Base-by-base conservation (phyloP, 2,113 vertebrate species). In the Falcunculus frontatus region DNA sequence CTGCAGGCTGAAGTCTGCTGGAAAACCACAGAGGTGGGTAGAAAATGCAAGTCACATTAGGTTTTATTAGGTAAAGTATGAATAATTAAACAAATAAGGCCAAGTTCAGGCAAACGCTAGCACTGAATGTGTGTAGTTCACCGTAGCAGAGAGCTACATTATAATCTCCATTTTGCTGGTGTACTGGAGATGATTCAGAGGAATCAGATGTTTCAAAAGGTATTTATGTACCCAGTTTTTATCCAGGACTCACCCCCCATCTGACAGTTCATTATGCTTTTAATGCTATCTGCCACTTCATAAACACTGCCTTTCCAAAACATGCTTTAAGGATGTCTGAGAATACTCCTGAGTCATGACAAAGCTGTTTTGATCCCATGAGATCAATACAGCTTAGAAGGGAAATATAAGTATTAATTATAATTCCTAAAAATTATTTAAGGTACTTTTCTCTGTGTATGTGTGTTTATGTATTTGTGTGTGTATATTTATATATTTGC, bases 191-290 rank as follows among this genome's bases (percentile, higher is more conserved):
- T 49, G 41, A 62, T 62, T 68, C 57, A 73, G 50, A 80, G 27
- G 42, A 88, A 93, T 60, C 26, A 56, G 47, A 77, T 14, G 41
- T 56, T 94, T 91, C 44, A 84, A 64, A 77, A 89, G 16, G 25
- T 25, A 81, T 33, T 75, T 1, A 59, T 12, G 21, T 26, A 56
- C 4, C 2, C n/a, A 44, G 3, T 56, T 87, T 84, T 39, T 64
- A 53, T 22, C 46, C 46, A 93, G 63, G 21, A 70, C 11, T 72
- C 29, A 27, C 8, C 2, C 3, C 4, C 0, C 1, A 2, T 56
- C 91, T 47, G 37, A 70, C 20, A 55, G 4, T 46, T 74, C 41
- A 32, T 73, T 65, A 73, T 11, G 67, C 15, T 82, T 85, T 83
- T 79, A 82, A 68, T 27, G 27, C 30, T 56, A 85, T 41, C 14